Conservation (phyloP, 2,797 vertebrate genomes). For the Melanogrammus aeglefinus region DNA sequence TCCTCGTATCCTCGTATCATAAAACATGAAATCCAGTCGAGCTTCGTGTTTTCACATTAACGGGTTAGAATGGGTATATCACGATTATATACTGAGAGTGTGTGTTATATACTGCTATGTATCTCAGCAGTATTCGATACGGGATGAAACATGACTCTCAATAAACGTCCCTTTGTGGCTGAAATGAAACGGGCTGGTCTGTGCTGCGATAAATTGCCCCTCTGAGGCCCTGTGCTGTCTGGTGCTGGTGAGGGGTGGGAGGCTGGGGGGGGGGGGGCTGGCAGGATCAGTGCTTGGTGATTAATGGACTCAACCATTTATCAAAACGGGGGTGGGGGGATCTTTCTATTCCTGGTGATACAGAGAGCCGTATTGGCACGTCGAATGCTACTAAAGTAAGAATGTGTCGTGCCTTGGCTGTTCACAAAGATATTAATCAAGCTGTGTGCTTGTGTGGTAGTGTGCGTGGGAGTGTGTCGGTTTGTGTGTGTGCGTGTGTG, state of each 20-base stretch:
- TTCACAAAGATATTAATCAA: constrained; percentile 19
- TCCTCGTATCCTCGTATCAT: too few species aligned
- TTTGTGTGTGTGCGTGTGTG: not conserved
- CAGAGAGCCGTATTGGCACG: constrained; percentile 34
- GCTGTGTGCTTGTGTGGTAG: not conserved
- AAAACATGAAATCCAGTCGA: not conserved
- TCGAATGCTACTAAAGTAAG: constrained; percentile 49
- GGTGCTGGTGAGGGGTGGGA: constrained; percentile 21
- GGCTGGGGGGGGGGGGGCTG: not conserved
- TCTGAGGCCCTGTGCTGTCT: constrained; percentile 5
- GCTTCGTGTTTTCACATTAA: too few species aligned
- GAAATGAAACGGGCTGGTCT: constrained; percentile 16
- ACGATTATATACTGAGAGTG: not conserved
- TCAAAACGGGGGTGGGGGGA: constrained; percentile 28
- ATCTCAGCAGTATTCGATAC: not conserved
- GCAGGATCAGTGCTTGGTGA: constrained; percentile 36
- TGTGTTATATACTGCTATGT: not conserved
- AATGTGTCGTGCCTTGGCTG: constrained; percentile 10
- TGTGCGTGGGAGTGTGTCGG: not conserved
- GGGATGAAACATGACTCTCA: not conserved
- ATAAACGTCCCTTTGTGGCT: constrained; percentile 9
- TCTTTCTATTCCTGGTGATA: constrained; percentile 48
- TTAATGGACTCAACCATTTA: constrained; percentile 59
- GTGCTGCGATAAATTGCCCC: constrained; percentile 16
- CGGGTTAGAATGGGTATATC: not conserved